Conservation (phyloP, 1,140 invertebrate species). For the Polypedilum pembai region DNA sequence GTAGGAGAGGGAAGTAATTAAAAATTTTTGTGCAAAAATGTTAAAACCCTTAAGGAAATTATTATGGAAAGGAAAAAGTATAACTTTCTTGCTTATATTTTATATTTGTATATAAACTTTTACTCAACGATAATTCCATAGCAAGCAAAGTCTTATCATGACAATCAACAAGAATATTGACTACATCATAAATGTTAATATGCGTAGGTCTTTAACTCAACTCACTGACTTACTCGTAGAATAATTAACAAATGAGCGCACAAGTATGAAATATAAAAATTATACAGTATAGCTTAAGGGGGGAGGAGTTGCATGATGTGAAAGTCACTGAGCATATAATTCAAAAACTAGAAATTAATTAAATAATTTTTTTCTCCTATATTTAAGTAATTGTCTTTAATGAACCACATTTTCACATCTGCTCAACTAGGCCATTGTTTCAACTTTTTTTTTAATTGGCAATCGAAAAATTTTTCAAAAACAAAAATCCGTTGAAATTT, state of each 20-base stretch:
- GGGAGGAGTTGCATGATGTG: too few relatives aligned
- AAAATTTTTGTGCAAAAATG: background rate
- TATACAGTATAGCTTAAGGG: too few relatives aligned
- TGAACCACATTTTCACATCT: constrained; percentile 27
- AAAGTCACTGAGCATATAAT: background rate
- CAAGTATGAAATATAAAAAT: background rate
- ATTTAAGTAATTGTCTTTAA: constrained; percentile 8
- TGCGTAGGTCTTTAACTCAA: too few relatives aligned
- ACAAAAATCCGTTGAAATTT: too few relatives aligned
- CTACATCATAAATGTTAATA: too few relatives aligned
- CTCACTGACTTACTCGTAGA: background rate
- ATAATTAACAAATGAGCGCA: background rate
- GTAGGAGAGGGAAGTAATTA: background rate
- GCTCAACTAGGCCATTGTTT: constrained; percentile 6
- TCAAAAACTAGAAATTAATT: constrained; percentile 24
- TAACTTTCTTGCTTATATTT: too few relatives aligned
- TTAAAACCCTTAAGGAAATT: constrained; percentile 3
- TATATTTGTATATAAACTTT: too few relatives aligned
- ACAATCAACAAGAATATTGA: constrained; percentile 9
- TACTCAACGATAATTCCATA: too few relatives aligned
- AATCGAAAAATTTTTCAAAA: too few relatives aligned
- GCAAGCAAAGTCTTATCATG: background rate
- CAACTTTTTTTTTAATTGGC: background rate
- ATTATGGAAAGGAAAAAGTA: background rate
- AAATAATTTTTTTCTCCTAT: constrained; percentile 19